Base-by-base conservation (phyloP, 2,888 invertebrate species). In the Zootermopsis nevadensis region DNA sequence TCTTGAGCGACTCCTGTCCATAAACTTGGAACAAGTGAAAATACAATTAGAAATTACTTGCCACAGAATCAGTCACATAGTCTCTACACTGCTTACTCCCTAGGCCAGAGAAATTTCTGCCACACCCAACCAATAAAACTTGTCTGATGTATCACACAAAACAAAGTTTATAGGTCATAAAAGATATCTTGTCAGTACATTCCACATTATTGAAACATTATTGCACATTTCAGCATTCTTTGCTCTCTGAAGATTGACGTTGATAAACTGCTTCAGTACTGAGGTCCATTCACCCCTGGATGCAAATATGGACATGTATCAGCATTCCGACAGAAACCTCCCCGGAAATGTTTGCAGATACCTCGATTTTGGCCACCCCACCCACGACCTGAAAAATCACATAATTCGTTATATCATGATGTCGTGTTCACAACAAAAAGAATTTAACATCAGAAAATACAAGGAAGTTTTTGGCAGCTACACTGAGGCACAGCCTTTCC, bases 231-330 rank as follows among this genome's bases (percentile, higher is more conserved):
- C 76, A 77, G 74, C 24, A 33, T 82, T 35, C 19, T 69, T 48
- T 53, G 22, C 33, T 10, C 69, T 69, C 69, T 69, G 31, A 69
- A 27, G 6, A 12, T 55, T 19, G 15, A 42, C 48, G n/a, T 15
- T 48, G 48, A 48, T 30, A 66, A 69, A 69, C 33, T 60, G 60
- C 66, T 31, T 82, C 42, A 84, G 31, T 48, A 82, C 77, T 80
- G 89, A 42, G 93, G 93, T 86, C 92, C 92, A 89, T 93, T 93
- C 31, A 92, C 91, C 85, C 93, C 93, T 4, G 95, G 95, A 91
- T 97, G 97, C 86, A 96, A 90, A 89, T 95, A 97, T 82, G 94
- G 93, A 90, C 97, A 98, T 86, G 94, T 94, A 86, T 95, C 95
- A 82, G 95, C 96, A 88, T 95, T 93, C 80, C 95, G 91, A 90